These are phyloP conservation scores for Coracopsis vasa DNA, from an alignment of 2,113 vertebrate species.

Conservation along the genomic window DNA sequence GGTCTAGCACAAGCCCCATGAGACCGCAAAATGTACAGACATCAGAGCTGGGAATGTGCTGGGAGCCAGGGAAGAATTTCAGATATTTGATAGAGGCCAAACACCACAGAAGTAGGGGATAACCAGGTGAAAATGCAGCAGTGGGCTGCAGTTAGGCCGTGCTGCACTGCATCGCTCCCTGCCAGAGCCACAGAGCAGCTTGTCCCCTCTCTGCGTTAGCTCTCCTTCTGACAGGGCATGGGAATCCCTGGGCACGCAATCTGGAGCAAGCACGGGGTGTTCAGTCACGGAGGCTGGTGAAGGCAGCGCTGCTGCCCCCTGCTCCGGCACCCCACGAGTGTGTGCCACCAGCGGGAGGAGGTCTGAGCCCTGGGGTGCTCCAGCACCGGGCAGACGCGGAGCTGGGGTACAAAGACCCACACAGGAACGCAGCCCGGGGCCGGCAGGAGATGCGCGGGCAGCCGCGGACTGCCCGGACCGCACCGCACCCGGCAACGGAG, in stretches of 20 bases:
- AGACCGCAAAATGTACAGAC: fast-evolving
- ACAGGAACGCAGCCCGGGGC: neutral
- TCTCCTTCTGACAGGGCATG: neutral
- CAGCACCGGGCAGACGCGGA: neutral
- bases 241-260: neutral
- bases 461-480: neutral
- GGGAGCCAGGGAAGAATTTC: neutral
- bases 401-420: neutral
- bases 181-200: neutral
- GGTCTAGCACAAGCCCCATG: fast-evolving
- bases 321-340: neutral
- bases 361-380: neutral
- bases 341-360: neutral
- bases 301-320: neutral
- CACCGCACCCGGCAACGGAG: neutral
- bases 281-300: fast-evolving
- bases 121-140: neutral
- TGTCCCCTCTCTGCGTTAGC: neutral
- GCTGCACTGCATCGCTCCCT: neutral
- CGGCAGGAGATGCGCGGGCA: neutral
- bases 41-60: neutral
- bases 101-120: fast-evolving
- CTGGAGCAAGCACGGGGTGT: fast-evolving
- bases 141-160: fast-evolving
- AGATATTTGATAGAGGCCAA: neutral